Conservation (phyloP, 2,113 vertebrate genomes). For the Phylloscopus trochilus region DNA sequence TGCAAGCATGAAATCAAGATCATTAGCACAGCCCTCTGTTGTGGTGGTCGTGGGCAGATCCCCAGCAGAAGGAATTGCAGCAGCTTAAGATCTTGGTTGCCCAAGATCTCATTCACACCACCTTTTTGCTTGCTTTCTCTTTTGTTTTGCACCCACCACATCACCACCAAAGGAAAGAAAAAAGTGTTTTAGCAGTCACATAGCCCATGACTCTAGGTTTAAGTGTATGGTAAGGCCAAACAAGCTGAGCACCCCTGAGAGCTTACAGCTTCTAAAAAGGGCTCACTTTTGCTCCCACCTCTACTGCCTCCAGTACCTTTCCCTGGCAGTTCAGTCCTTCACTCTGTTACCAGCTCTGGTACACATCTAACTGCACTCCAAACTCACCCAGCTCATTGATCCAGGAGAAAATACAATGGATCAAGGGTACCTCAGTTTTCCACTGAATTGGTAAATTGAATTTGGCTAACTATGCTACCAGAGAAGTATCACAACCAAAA, state of each 20-base stretch:
- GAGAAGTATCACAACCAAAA: background rate
- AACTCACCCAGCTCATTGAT: background rate
- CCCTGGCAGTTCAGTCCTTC: background rate
- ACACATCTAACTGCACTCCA: background rate
- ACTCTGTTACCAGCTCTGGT: background rate
- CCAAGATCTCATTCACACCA: background rate
- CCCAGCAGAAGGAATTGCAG: background rate
- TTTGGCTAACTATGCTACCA: background rate
- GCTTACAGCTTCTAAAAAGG: background rate
- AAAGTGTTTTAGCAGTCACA: background rate
- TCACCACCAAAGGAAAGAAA: background rate
- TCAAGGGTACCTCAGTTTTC: background rate
- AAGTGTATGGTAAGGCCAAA: background rate
- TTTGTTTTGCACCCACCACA: background rate
- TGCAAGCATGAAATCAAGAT: background rate
- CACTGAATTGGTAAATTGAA: background rate
- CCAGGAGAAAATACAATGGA: background rate
- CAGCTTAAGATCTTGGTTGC: background rate
- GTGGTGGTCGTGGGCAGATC: background rate
- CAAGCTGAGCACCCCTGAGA: background rate
- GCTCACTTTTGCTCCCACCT: background rate
- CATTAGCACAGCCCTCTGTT: background rate
- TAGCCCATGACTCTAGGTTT: background rate
- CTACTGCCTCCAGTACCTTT: background rate
- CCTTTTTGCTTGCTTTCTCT: background rate